Base-by-base conservation (phyloP, 2,888 invertebrate genomes). In the Polydrusus cervinus region DNA sequence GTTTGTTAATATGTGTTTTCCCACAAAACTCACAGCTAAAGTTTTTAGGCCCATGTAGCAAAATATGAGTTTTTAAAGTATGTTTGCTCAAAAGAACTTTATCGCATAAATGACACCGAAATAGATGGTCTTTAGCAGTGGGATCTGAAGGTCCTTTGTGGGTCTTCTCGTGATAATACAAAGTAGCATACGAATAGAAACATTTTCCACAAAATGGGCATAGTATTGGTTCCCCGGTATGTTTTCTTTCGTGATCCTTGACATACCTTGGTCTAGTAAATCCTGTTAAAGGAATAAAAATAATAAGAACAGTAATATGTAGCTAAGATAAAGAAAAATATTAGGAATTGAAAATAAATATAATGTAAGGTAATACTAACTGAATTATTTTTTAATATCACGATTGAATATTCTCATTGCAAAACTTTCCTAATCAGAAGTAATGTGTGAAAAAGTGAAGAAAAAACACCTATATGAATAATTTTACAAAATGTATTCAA, bases 1-100 rank as follows among this genome's bases (percentile, higher is more conserved):
- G 68, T 18, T 77, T 79, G 51, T 65, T 78, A 40, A 75, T 73
- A 66, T 74, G 77, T 9, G 78, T 77, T 61, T 74, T 78, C 20
- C 78, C 78, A 71, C 79, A 79, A 61, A 79, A 77, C 55, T 79
- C 78, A 66, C 79, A 79, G 43, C 71, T 78, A 49, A 78, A 78
- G 51, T 79, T 78, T 43, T 47, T 71, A 16, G 77, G 77, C 18
- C 78, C 79, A 53, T 79, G 79, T 20, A 78, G 25, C 18, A 78
- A 71, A 40, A 76, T 67, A 55, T 79, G 79, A 13, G 77, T 47
- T 47, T 78, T 77, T 38, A 79, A 68, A 8, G 79, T 76, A 11
- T 77, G 71, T 8, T 78, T 76, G 20, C 74, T 79, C 5, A 76
- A 57, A 9, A 79, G 47, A 1, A 72, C 64, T 65, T 79, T 78